Evolutionary conservation across 2,888 invertebrate genomes (phyloP).

Genomic region (Cloeon dipterum): DNA sequence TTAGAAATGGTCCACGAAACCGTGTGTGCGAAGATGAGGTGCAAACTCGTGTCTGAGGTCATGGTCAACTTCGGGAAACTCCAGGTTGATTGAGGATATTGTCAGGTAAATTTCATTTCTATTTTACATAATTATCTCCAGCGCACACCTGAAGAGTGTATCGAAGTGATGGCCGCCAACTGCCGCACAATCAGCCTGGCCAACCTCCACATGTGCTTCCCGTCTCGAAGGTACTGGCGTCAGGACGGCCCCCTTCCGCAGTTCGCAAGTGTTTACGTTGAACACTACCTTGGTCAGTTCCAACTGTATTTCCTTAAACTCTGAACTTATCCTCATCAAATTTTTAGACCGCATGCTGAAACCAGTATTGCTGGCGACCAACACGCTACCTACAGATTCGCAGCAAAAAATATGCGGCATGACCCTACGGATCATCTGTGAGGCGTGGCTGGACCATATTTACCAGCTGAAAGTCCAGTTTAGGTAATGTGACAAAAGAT

Average conservation of each 20-base stretch:
- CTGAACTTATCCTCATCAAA: no score
- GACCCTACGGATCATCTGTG: constrained; percentile 59
- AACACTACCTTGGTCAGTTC: constrained; percentile 40
- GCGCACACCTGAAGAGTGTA: constrained; percentile 48
- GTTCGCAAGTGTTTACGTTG: constrained; percentile 37
- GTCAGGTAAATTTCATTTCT: background rate
- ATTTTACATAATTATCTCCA: no score
- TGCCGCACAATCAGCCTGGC: constrained; percentile 57
- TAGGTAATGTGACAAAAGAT: no score
- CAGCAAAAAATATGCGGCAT: constrained; percentile 48
- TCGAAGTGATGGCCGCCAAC: constrained; percentile 43
- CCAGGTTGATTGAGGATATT: no score
- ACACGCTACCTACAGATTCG: constrained; percentile 18
- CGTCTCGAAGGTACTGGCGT: constrained; percentile 41
- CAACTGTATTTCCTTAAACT: no score
- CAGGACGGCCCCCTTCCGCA: constrained; percentile 19
- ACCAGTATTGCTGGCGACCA: constrained; percentile 54
- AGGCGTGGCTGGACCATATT: constrained; percentile 72
- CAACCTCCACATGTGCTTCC: constrained; percentile 63
- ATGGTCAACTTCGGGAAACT: constrained; percentile 48
- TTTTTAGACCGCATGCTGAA: constrained; percentile 46
- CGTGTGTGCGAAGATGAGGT: constrained; percentile 58
- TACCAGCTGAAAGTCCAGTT: constrained; percentile 62
- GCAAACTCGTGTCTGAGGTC: constrained; percentile 58
- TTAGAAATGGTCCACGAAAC: constrained; percentile 38